Percentiles rank a stretch among this genome's conserved stretches.
These are phyloP conservation scores for Musca domestica DNA, from an alignment of 1,140 invertebrate species.

Conservation along the genomic window DNA sequence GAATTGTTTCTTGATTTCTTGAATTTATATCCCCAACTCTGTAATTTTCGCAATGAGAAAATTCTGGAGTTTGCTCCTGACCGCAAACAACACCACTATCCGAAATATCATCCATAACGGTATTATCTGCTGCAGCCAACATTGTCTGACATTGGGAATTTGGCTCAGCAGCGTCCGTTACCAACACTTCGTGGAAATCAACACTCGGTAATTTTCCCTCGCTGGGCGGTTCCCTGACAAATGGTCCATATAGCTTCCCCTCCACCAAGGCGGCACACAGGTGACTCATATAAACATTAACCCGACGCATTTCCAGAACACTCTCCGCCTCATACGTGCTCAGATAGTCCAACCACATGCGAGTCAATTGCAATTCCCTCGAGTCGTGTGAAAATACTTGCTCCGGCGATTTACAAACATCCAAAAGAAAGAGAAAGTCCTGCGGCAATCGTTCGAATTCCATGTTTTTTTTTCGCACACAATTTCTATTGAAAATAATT, in stretches of 20 bases:
- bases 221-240: slow-evolving; percentile 24
- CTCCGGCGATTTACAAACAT: slow-evolving; percentile 21
- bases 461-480: neutral
- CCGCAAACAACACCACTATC: no score
- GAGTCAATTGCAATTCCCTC: slow-evolving; percentile 20
- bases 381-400: slow-evolving; percentile 33
- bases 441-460: neutral
- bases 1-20: no score
- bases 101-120: neutral
- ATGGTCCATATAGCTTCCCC: slow-evolving; percentile 33
- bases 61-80: no score
- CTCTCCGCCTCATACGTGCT: slow-evolving; percentile 26
- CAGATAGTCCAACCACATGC: slow-evolving; percentile 36
- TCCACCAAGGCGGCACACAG: slow-evolving; percentile 38
- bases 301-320: slow-evolving; percentile 33
- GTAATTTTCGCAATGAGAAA: no score
- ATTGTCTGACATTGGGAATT: neutral
- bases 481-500: no score
- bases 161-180: neutral
- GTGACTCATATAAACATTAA: slow-evolving; percentile 41
- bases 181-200: slow-evolving; percentile 27
- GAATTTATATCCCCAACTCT: no score
- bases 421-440: slow-evolving; percentile 22
- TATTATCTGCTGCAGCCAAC: neutral
- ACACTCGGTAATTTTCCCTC: slow-evolving; percentile 28